phyloP scores from a whole-genome alignment of 2,113 vertebrate species.

The Lepus timidus region DNA sequence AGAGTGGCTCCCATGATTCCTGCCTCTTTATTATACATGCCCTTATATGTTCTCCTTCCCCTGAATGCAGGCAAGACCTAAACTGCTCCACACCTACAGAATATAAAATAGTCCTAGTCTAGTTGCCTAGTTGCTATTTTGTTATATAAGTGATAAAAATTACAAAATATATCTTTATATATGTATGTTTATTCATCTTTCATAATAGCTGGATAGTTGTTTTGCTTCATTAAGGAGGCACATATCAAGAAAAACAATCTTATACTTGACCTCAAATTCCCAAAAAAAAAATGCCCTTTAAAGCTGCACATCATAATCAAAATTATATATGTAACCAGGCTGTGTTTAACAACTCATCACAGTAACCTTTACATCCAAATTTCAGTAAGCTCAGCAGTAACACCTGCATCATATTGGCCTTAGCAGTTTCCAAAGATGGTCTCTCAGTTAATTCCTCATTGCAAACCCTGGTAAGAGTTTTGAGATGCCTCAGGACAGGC shows the following conservation, averaged over 20 bases:
- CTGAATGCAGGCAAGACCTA: neutral
- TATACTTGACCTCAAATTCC: constrained; percentile 5
- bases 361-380: neutral
- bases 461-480: neutral
- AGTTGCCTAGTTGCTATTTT: neutral
- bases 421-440: neutral
- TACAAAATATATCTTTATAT: neutral
- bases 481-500: neutral
- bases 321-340: neutral
- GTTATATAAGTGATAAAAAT: neutral
- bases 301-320: constrained; percentile 28
- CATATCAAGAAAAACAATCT: neutral
- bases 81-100: neutral
- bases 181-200: neutral
- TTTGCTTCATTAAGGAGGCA: constrained; percentile 20
- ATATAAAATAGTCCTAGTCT: neutral
- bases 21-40: neutral
- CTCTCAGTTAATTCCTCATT: neutral
- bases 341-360: neutral
- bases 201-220: neutral
- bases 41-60: rapidly evolving
- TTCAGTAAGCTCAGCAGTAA: neutral
- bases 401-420: neutral
- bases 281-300: neutral
- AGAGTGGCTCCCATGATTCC: rapidly evolving